Percentiles rank a stretch among this genome's conserved stretches.
Conservation (phyloP, 2,797 vertebrate genomes). For the Myotis pilosus region DNA sequence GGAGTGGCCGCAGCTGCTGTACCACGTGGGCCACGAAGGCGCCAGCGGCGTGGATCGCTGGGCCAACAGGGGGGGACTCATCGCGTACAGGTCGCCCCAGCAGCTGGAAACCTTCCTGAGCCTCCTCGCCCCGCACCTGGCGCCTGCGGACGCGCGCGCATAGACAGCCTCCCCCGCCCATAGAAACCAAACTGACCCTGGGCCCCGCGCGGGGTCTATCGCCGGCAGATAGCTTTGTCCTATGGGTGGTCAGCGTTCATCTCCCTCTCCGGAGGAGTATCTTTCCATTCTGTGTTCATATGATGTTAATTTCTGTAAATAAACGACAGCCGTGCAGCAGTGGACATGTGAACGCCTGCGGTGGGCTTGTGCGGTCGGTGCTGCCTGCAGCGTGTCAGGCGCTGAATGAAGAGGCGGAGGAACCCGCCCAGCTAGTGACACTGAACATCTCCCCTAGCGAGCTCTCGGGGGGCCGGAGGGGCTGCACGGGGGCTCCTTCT, state of each 20-base stretch:
- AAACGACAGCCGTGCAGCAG: neutral
- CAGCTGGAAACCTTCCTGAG: conserved; percentile 76
- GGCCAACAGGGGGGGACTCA: conserved; percentile 90
- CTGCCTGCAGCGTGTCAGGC: neutral
- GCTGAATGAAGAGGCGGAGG: neutral
- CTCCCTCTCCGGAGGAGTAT: conserved; percentile 40
- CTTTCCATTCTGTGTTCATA: conserved; percentile 39
- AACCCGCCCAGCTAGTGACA: neutral
- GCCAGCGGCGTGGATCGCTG: conserved; percentile 87
- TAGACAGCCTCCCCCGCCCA: neutral
- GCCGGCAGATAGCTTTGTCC: conserved; percentile 32
- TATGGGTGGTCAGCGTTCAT: neutral
- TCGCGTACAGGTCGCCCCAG: conserved; percentile 85
- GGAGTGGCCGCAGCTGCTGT: conserved; percentile 85
- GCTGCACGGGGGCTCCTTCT: no score
- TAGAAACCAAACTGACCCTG: neutral
- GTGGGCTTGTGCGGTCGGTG: neutral
- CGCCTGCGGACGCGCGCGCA: neutral
- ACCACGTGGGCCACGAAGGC: conserved; percentile 83
- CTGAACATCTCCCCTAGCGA: no score
- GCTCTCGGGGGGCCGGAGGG: no score
- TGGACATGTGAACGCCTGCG: neutral
- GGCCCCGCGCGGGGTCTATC: neutral
- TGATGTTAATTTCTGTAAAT: conserved; percentile 46
- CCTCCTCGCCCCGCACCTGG: conserved; percentile 61